These are phyloP conservation scores for Stichodactyla mertensii DNA, from an alignment of 64 coral and sea anemone genomes.

Conservation along the genomic window DNA sequence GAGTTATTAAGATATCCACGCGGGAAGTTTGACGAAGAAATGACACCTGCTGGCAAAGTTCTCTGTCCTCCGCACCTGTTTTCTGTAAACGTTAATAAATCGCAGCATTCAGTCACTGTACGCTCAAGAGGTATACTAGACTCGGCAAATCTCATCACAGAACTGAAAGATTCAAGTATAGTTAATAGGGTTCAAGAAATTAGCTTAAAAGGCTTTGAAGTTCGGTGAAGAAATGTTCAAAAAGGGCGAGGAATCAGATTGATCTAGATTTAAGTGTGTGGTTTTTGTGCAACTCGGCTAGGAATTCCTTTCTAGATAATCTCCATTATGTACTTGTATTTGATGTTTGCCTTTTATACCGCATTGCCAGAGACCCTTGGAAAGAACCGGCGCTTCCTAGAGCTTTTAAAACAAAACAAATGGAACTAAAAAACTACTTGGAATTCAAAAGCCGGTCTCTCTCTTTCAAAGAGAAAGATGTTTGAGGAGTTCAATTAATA, in stretches of 20 bases:
- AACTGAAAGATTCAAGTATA: no score
- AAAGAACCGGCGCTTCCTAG: background rate
- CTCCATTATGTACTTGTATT: background rate
- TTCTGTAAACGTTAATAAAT: slow-evolving; percentile 8
- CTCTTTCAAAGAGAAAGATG: background rate
- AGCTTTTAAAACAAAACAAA: background rate
- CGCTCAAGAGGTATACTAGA: background rate
- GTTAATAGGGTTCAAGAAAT: no score
- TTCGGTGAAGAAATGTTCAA: no score
- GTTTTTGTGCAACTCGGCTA: background rate
- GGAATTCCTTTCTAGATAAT: background rate
- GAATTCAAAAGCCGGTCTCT: background rate
- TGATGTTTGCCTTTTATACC: background rate
- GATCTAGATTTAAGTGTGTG: background rate
- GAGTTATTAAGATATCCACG: slow-evolving; percentile 41
- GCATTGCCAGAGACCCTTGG: background rate
- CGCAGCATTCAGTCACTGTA: background rate
- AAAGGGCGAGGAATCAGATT: background rate
- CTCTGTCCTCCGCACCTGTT: slow-evolving; percentile 64
- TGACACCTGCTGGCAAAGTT: slow-evolving; percentile 54
- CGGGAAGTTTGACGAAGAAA: slow-evolving; percentile 62
- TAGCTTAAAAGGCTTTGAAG: no score
- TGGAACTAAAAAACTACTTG: background rate
- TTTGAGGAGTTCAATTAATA: background rate
- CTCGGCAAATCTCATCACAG: no score